Percentiles rank a stretch among this genome's conserved stretches.
Evolutionary conservation across 2,797 vertebrate species (phyloP).

Genomic region (Epinephelus malabaricus): DNA sequence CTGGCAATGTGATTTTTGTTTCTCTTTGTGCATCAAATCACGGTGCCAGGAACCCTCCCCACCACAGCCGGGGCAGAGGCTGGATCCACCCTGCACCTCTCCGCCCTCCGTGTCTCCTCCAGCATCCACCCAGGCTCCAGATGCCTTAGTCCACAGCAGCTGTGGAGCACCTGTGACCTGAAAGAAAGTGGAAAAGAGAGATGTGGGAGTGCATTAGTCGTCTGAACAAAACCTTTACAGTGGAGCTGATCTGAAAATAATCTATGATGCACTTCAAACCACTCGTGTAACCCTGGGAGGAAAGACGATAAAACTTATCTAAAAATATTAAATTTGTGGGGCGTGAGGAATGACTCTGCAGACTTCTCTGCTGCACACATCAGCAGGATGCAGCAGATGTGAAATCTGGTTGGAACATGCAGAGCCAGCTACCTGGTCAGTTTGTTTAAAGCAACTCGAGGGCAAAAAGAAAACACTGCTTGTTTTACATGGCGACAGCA

Average conservation of each 20-base stretch:
- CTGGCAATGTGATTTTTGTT: constrained; percentile 93
- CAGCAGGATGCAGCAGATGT: constrained; percentile 78
- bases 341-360: constrained; percentile 62
- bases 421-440: constrained; percentile 68
- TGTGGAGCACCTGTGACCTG: constrained; percentile 77
- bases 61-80: constrained; percentile 77
- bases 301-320: constrained; percentile 47
- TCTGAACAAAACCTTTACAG: constrained; percentile 30
- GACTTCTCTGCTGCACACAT: constrained; percentile 51
- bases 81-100: constrained; percentile 35
- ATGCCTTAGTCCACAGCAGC: constrained; percentile 66
- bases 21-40: constrained; percentile 90
- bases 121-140: constrained; percentile 54
- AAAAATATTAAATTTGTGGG: constrained; percentile 33
- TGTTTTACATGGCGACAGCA: constrained; percentile 62
- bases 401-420: constrained; percentile 56
- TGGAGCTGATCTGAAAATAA: constrained; percentile 37
- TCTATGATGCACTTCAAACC: constrained; percentile 35
- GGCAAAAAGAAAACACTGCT: constrained; percentile 47
- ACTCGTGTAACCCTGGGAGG: constrained; percentile 10
- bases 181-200: constrained; percentile 54
- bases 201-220: constrained; percentile 36
- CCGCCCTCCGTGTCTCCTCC: constrained; percentile 39
- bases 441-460: constrained; percentile 59
- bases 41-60: constrained; percentile 91